Evolutionary conservation across 2,113 vertebrate species (phyloP), one percentile per base, ranked within the genome.

Genomic region (Nannospalax galili): DNA sequence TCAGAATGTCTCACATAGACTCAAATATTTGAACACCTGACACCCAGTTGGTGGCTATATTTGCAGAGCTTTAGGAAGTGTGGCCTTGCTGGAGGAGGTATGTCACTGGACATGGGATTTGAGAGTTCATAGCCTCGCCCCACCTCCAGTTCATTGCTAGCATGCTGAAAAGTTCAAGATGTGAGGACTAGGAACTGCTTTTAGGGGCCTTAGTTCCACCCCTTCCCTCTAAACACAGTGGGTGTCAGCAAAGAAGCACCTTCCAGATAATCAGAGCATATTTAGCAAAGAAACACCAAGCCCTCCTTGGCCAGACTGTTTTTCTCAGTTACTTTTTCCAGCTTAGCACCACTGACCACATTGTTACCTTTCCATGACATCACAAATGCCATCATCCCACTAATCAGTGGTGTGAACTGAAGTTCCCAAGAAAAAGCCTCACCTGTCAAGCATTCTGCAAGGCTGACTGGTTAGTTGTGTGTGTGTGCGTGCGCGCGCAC

Each of bases 311-410:
- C 22, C 84, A 11, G 78, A 75, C 42, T 42, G 11, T 26, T 87
- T 58, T 92, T 80, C 65, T 52, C 58, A 82, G 75, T 60, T 88
- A 32, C 16, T 22, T 67, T 65, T 90, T 91, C 12, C 58, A 89
- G 82, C 35, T 84, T 62, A 77, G 88, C 48, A 67, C 86, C 32
- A 69, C 40, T 85, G 82, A 90, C 42, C 17, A 32, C 7, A 64
- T 30, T 72, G 67, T 93, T 92, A 75, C 94, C 90, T 92, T 90
- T 37, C 73, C 70, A 82, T 77, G 64, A 92, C 81, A 85, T 93
- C 73, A 48, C 77, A 93, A 48, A 92, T 95, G 75, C 48, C 78
- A 75, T 90, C 72, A 87, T 82, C 60, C 37, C 22, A 81, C 62
- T 73, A 67, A 88, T 45, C 77, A 62, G 48, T 90, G 35, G 35